These are phyloP conservation scores for Microtus richardsoni DNA, from an alignment of 2,113 vertebrate species.

Conservation along the genomic window DNA sequence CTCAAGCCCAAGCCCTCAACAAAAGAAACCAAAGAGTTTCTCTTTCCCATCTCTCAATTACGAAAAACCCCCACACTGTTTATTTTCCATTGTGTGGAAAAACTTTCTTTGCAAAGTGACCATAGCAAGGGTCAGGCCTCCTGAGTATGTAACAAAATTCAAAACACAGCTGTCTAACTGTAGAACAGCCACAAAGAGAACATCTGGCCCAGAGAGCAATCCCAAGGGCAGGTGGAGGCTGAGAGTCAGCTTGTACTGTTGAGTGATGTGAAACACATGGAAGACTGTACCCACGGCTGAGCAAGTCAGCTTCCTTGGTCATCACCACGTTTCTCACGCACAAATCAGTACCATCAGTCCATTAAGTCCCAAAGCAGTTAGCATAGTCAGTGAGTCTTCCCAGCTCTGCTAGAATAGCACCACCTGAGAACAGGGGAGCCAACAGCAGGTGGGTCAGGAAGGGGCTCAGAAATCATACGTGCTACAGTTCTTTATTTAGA, in stretches of 20 bases:
- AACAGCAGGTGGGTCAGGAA: neutral
- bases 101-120: neutral
- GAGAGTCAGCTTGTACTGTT: neutral
- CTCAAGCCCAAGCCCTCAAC: neutral
- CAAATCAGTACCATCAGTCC: neutral
- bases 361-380: neutral
- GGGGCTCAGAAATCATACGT: neutral
- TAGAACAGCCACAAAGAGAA: neutral
- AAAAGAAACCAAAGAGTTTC: neutral
- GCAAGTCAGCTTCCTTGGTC: neutral
- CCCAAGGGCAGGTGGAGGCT: neutral
- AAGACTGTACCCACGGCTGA: neutral
- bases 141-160: conserved; percentile 1
- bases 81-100: conserved; percentile 5
- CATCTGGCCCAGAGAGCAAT: neutral
- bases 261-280: too few species aligned
- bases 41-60: neutral
- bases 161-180: neutral
- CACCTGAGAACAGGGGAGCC: neutral
- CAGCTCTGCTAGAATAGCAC: neutral
- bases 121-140: neutral
- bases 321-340: neutral
- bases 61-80: neutral
- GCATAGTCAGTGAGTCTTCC: neutral
- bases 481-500: neutral